Evolutionary conservation across 2,888 invertebrate species (phyloP), one percentile per base, ranked within the genome.

Genomic region (Andrena marginata): DNA sequence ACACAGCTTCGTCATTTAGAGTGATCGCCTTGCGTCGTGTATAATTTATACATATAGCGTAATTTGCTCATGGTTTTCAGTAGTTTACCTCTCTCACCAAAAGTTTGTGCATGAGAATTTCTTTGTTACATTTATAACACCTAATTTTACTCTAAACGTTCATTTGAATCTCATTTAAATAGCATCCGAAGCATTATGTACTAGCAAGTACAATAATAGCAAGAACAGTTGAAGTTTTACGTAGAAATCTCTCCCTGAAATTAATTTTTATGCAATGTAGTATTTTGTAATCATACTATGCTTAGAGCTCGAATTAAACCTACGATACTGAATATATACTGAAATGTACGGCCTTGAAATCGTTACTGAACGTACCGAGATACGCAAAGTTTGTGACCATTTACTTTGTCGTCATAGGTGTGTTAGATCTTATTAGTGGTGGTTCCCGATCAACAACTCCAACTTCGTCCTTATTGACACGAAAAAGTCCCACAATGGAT

Each of bases 401-500:
- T 54, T 63, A 54, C 2, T 6, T 77, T 70, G 59, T 77, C 56
- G 65, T 67, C 54, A 23, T 71, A 94, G 94, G 94, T 87, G 96
- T 97, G 95, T 94, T 97, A 93, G 97, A 97, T 94, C 95, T 97
- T 89, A 96, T 97, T 90, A 96, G 96, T 82, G 96, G 96, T 77
- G 96, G 96, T 80, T 97, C 97, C n/a, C 96, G 98, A 74, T 97
- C 97, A 71, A 97, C 97, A 76, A 97, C 98, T 1, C 98, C 98
- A 10, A 97, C 97, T 6, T 96, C 97, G 82, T 95, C 96, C 51
- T 95, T 95, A 51, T 89, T 95, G 82, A 96, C 96, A 85, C 96
- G 97, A 91, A 98, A 97, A 94, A 98, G 98, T 89, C 97, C 98
- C 70, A 97, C 98, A 1, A 96, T 96, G 87, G 98, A 98, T 94